Evolutionary conservation across 2,797 vertebrate genomes (phyloP).

Genomic region (Cirrhinus mrigala): DNA sequence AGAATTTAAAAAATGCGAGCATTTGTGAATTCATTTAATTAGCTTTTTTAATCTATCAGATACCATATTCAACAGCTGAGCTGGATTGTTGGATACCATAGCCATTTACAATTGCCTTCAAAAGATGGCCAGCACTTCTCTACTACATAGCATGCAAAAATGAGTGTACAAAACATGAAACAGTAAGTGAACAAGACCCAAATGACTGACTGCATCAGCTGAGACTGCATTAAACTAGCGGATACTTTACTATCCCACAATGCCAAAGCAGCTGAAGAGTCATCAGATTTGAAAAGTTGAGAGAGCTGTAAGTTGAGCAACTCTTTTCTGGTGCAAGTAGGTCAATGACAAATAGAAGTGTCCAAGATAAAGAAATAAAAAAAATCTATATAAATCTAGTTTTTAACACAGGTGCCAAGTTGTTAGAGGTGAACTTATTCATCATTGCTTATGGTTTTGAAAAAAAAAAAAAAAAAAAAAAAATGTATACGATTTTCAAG

Average conservation of each 20-base stretch:
- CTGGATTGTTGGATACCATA: background rate
- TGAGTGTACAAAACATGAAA: background rate
- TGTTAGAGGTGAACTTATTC: background rate
- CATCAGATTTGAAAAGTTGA: background rate
- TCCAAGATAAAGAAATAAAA: background rate
- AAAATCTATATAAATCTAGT: background rate
- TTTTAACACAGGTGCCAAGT: background rate
- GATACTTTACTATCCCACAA: background rate
- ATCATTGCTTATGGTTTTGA: background rate
- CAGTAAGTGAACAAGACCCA: background rate
- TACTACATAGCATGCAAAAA: background rate
- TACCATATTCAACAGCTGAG: background rate
- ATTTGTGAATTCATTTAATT: background rate
- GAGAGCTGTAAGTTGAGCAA: background rate
- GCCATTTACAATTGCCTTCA: background rate
- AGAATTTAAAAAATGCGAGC: background rate
- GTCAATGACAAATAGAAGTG: slow-evolving; percentile 1
- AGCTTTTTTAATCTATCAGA: background rate
- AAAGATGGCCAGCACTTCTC: background rate
- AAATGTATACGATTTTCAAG: background rate
- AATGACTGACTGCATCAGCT: background rate
- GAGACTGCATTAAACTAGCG: background rate
- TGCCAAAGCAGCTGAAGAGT: background rate
- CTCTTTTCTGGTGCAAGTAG: background rate
- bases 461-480: background rate